A percentile compares a stretch with the other conserved stretches of the same genome.
phyloP scores from a whole-genome alignment of 37 sponge, comb jelly and placozoan species.

The Ephydatia muelleri region DNA sequence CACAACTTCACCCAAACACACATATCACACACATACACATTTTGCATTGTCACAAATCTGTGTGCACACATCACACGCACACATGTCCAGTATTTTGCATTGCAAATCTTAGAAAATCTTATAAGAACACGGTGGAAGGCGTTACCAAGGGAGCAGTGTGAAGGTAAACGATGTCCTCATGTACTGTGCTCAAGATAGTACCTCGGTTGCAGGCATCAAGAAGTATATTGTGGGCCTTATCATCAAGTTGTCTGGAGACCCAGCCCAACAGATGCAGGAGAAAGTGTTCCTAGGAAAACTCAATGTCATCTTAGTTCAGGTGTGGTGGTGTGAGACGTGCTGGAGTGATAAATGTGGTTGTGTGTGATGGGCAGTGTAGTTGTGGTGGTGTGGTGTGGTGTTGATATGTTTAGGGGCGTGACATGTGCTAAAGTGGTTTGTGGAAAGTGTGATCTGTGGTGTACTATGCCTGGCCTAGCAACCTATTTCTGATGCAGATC shows the following conservation, averaged over 20 bases:
- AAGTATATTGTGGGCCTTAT: slow-evolving; percentile 96
- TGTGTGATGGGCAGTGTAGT: not conserved
- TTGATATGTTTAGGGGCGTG: not conserved
- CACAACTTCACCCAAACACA: not conserved
- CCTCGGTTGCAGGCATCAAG: slow-evolving; percentile 75
- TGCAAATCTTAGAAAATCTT: slow-evolving; percentile 92
- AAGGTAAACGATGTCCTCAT: slow-evolving; percentile 51
- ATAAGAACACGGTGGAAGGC: slow-evolving; percentile 95
- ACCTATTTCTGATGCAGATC: slow-evolving; percentile 73
- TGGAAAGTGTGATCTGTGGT: not conserved
- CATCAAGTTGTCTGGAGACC: slow-evolving; percentile 90
- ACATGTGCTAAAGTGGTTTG: not conserved
- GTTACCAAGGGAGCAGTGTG: slow-evolving; percentile 92
- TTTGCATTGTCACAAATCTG: not conserved
- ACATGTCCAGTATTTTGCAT: slow-evolving; percentile 83
- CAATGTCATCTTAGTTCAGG: slow-evolving; percentile 92
- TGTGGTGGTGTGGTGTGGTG: not conserved
- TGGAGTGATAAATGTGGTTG: not conserved
- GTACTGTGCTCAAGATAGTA: not conserved
- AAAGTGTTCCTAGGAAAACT: slow-evolving; percentile 90
- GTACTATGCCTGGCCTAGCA: not conserved
- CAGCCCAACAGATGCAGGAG: slow-evolving; percentile 69
- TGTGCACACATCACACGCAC: not conserved
- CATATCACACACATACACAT: not conserved
- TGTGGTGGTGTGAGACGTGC: slow-evolving; percentile 31